Evolutionary conservation across 2,797 vertebrate genomes (phyloP).

Genomic region (Coccyzus lansbergi): DNA sequence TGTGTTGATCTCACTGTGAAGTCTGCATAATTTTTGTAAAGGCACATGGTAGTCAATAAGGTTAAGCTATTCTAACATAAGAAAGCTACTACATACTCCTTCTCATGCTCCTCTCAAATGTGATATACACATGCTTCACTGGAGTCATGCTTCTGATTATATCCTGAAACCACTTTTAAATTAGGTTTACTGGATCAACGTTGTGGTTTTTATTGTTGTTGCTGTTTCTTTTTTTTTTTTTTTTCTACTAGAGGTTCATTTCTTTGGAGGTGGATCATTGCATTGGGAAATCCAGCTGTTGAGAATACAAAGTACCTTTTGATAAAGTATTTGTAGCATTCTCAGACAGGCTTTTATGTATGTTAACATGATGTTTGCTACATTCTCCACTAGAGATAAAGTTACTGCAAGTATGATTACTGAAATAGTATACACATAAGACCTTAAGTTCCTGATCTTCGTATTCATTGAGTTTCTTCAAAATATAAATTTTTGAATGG

Average conservation of each 20-base stretch:
- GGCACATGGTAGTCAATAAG: neutral
- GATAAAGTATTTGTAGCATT: neutral
- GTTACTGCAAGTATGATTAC: neutral
- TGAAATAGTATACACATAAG: neutral
- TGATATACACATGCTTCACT: neutral
- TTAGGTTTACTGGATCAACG: neutral
- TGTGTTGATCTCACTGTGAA: neutral
- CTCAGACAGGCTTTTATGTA: neutral
- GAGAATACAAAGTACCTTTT: neutral
- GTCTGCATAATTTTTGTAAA: neutral
- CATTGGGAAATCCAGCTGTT: neutral
- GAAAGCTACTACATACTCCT: neutral
- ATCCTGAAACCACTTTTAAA: neutral
- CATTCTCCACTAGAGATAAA: neutral
- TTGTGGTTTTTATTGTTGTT: neutral
- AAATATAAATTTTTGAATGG: neutral
- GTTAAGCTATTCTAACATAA: neutral
- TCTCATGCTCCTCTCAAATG: neutral
- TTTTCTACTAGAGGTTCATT: neutral
- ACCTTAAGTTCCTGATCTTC: neutral
- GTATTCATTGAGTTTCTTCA: neutral
- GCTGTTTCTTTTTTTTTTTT: no score
- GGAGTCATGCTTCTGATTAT: neutral
- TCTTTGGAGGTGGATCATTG: neutral
- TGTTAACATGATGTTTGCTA: neutral